Evolutionary conservation across 2,113 vertebrate genomes (phyloP), one percentile per base, ranked within the genome.

Genomic region (Clarias batrachus): DNA sequence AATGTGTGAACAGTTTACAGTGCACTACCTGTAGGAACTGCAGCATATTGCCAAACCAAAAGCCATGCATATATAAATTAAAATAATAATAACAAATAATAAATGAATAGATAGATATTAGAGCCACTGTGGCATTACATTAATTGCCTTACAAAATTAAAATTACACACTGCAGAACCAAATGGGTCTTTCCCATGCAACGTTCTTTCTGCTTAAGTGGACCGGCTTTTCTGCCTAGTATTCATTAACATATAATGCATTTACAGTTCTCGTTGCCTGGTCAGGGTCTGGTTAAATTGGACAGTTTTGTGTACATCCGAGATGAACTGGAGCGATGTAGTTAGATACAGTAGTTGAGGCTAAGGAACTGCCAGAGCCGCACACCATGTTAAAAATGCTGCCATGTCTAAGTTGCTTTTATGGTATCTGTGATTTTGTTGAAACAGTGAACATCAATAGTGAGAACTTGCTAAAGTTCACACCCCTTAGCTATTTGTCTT

Each of bases 401-500:
- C n/a, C n/a, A n/a, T n/a, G n/a, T n/a, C n/a, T n/a, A 25, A 63
- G 21, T 23, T 1, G 7, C 21, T 63, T 25, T 63, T 23, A 9
- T 63, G 25, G 57, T 5, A 59, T 59, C 21, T 7, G 23, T 11
- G 4, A 77, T 57, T 79, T 30, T 11, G 3, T 23, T 79, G 16
- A 79, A 57, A 59, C 19, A 10, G 19, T 27, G 0, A 79, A 59
- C 25, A 25, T 8, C 19, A 25, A n/a, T 13, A 30, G 9, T 59
- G 16, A 12, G 8, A 21, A 56, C n/a, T 79, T 25, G 3, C 27
- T 21, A 57, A 57, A 17, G 1, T n/a, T 79, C 17, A 1, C 6
- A 54, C 9, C 25, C 57, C 19, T 13, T 62, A 33, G 17, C 57
- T 23, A 11, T 11, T 81, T 19, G 13, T 70, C 94, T 89, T 92